These are phyloP conservation scores for Intellagama lesueurii DNA, from an alignment of 2,797 vertebrate genomes.

Conservation along the genomic window DNA sequence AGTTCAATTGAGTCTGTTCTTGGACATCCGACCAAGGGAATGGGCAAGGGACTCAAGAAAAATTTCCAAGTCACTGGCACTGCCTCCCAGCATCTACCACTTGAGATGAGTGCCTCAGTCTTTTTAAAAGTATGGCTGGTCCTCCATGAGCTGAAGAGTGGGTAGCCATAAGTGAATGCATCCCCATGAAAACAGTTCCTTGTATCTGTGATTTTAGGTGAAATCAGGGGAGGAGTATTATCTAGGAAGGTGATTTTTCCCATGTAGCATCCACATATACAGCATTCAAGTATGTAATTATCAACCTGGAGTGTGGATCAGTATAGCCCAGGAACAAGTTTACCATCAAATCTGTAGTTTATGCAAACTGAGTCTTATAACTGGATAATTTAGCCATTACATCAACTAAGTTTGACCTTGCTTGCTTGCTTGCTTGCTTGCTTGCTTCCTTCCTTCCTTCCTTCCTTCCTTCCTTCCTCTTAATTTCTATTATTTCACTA, in stretches of 20 bases:
- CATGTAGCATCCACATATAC: neutral
- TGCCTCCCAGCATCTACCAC: neutral
- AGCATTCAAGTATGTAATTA: neutral
- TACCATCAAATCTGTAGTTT: neutral
- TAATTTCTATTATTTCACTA: conserved; percentile 12
- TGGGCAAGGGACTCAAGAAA: neutral
- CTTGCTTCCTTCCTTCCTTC: no score
- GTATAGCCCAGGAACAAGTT: neutral
- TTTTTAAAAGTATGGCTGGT: neutral
- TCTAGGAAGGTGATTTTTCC: neutral
- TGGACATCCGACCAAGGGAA: neutral
- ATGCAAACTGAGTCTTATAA: neutral
- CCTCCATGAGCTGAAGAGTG: no score
- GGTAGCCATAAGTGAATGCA: neutral
- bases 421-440: no score
- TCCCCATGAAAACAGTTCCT: neutral
- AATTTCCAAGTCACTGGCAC: neutral
- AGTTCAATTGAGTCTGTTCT: neutral
- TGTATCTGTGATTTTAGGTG: neutral
- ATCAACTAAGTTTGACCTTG: neutral
- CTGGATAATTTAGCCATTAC: neutral
- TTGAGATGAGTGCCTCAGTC: neutral
- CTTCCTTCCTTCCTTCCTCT: neutral
- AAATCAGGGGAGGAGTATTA: neutral
- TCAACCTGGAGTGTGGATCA: neutral